A percentile compares a stretch with the other conserved stretches of the same genome.
These are phyloP conservation scores for Osmerus eperlanus DNA, from an alignment of 2,113 vertebrate genomes.

Conservation along the genomic window DNA sequence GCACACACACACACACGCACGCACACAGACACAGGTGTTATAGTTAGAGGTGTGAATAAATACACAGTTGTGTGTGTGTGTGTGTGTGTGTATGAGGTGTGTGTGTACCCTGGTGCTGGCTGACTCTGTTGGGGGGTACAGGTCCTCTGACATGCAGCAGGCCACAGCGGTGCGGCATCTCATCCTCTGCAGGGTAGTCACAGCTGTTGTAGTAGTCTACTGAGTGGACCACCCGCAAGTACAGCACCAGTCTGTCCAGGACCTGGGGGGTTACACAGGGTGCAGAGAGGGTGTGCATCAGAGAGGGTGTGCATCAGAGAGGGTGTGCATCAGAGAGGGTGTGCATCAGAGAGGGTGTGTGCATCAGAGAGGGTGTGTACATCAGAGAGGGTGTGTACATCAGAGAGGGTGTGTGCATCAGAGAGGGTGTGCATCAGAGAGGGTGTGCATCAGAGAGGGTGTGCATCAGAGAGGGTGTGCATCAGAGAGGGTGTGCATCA, in stretches of 20 bases:
- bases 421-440: no score
- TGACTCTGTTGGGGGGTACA: conserved; percentile 81
- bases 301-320: no score
- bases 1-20: conserved; percentile 5
- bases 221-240: conserved; percentile 88
- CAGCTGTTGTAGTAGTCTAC: conserved; percentile 90
- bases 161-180: conserved; percentile 93
- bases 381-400: background rate
- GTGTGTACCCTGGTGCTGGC: conserved; percentile 77
- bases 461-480: no score
- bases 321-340: no score
- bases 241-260: conserved; percentile 84
- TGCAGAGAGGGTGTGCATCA: no score
- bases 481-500: no score
- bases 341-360: background rate
- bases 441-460: no score
- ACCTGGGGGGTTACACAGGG: conserved; percentile 65
- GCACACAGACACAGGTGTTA: background rate
- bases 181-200: conserved; percentile 87
- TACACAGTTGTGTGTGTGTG: background rate
- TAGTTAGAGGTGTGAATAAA: background rate
- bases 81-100: background rate
- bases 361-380: no score
- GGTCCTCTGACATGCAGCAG: conserved; percentile 88
- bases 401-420: no score